Percentiles rank a stretch among this genome's conserved stretches.
These are phyloP conservation scores for Nycticebus coucang DNA, from an alignment of 2,113 vertebrate genomes.

Conservation along the genomic window DNA sequence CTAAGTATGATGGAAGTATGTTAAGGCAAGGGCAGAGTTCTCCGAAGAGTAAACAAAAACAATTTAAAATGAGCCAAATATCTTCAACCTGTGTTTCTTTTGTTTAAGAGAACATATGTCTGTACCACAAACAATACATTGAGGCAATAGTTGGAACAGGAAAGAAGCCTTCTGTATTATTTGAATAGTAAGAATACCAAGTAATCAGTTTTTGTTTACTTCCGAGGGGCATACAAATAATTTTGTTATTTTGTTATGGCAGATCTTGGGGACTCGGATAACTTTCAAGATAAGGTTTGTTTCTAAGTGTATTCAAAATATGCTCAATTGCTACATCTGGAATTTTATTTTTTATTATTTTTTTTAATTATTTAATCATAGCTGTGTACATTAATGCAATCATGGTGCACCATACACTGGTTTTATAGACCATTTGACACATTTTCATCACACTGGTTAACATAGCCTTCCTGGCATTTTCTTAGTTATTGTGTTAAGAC, in stretches of 20 bases:
- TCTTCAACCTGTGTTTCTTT: background rate
- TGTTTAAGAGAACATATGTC: background rate
- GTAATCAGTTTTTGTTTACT: background rate
- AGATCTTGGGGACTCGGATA: slow-evolving; percentile 19
- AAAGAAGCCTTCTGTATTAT: background rate
- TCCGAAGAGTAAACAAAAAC: background rate
- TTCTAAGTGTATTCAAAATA: background rate
- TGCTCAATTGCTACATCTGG: background rate
- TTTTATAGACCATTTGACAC: too few relatives aligned
- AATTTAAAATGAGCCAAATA: background rate
- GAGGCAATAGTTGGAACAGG: background rate
- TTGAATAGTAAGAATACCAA: background rate
- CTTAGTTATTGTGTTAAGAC: too few relatives aligned
- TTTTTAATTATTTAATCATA: too few relatives aligned
- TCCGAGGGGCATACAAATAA: background rate
- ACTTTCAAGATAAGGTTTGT: background rate
- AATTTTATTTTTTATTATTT: too few relatives aligned
- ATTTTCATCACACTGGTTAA: too few relatives aligned
- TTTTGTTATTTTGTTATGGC: background rate
- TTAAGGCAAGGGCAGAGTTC: background rate
- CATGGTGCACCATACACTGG: too few relatives aligned
- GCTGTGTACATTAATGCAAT: too few relatives aligned
- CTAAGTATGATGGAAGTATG: background rate
- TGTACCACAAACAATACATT: background rate
- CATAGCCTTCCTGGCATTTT: too few relatives aligned